Base-by-base conservation (phyloP, 1,140 invertebrate genomes). In the Rhysida immarginata region DNA sequence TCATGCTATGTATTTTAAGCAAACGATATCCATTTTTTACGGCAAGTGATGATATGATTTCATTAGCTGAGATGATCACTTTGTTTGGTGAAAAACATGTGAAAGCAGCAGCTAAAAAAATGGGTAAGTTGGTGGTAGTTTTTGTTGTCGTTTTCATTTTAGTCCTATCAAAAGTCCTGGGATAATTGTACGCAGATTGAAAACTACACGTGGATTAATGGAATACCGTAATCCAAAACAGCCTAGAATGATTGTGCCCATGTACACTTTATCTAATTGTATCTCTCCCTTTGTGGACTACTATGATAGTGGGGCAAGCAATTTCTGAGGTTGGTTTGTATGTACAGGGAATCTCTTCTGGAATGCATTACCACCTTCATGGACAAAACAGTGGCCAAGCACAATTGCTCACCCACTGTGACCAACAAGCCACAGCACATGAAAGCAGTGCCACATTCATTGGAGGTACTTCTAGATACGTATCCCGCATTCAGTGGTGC, bases 1-100 rank as follows among this genome's bases (percentile, higher is more conserved):
- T 93, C 56, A 78, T 93, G 62, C 68, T 90, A 1, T 84, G 81
- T 51, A 79, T 89, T 56, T 71, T 92, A 5, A 84, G 81, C 62
- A 79, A 80, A 18, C 79, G 84, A 1, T 87, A 87, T 73, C 85
- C 85, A 26, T 87, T 93, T 66, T 89, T 93, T 65, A 78, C 81
- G 57, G 83, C 84, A 5, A 77, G 81, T 41, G 85, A 90, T 69
- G 87, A 90, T 65, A 71, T 83, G 49, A 80, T 81, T 24, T 84
- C 86, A 26, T 69, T 93, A 26, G 83, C 85, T 49, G 88, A 93
- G 75, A 83, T 93, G 49, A 80, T 82, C 1, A 81, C 81, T 25
- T 71, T 93, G 58, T 83, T 94, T 66, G 88, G 89, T 0, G 80
- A 78, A 45, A 72, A 75, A 14, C 70, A 76, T 60, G 75, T 92